phyloP scores from a whole-genome alignment of 2,113 vertebrate species.

The Meles meles region DNA sequence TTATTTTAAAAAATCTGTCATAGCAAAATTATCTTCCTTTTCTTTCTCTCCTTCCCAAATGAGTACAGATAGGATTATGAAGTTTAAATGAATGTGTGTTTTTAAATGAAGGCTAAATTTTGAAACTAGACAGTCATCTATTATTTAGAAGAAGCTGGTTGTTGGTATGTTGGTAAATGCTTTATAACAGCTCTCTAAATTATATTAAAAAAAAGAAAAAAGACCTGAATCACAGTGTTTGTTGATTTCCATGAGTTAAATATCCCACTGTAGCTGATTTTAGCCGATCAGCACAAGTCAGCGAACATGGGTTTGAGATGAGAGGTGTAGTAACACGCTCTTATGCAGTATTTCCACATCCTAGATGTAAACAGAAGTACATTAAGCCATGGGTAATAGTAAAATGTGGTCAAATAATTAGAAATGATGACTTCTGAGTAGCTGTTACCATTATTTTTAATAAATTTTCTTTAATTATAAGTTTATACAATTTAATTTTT shows the following conservation, averaged over 20 bases:
- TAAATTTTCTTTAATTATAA: neutral
- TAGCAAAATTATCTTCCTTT: slow-evolving; percentile 48
- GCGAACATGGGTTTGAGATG: neutral
- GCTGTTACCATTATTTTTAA: neutral
- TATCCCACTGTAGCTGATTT: neutral
- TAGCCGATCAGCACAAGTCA: neutral
- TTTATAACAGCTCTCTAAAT: neutral
- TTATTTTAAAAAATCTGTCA: slow-evolving; percentile 53
- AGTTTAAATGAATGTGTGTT: slow-evolving; percentile 49
- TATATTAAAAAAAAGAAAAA: neutral
- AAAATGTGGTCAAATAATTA: neutral
- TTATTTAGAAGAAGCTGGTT: slow-evolving; percentile 33
- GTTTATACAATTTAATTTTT: slow-evolving; percentile 28
- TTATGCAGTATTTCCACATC: neutral
- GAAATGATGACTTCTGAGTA: neutral
- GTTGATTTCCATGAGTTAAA: neutral
- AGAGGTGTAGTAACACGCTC: neutral
- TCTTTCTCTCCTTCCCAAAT: slow-evolving; percentile 19
- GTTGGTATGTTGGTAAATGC: neutral
- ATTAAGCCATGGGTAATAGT: neutral
- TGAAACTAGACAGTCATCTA: neutral
- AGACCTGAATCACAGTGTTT: neutral
- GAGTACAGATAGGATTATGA: slow-evolving; percentile 56
- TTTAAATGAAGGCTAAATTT: slow-evolving; percentile 45
- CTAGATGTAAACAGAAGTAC: neutral